Evolutionary conservation across 2,797 vertebrate genomes (phyloP), one percentile per base, ranked within the genome.

Genomic region (Syngnathus acus): DNA sequence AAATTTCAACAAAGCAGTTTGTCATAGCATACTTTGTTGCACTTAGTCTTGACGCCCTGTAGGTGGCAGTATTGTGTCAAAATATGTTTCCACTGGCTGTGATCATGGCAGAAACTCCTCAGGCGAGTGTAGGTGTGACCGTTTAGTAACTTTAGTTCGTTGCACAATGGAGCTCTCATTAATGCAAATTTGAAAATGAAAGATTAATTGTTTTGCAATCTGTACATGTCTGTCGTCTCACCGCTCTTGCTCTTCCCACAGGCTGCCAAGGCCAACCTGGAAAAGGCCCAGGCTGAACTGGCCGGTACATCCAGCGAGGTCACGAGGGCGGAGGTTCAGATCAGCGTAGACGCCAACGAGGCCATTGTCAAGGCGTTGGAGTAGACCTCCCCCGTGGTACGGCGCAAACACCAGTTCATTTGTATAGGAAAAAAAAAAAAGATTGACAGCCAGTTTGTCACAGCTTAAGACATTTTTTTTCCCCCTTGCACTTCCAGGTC

Each of bases 361-460:
- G 95, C 96, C 53, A 91, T 99, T 7, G 90, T 99, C 62, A 99
- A 98, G 82, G 96, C 95, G 32, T 89, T 99, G 81, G 96, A 98
- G 80, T 95, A 92, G 76, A 88, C 53, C 72, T 57, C 13, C 54
- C 54, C 54, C 26, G 62, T 51, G 87, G 84, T 86, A 80, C 60
- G 21, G 6, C 42, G 66, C 61, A 62, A 32, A 23, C 19, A 40
- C 19, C 17, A 50, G 32, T 64, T 64, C 6, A n/a, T 21, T 37
- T 38, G 3, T 38, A 26, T 38, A 19, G 14, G 11, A 23, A 3
- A 57, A 37, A 51, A 17, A 57, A 17, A 57, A 1, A 37, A 6
- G 37, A 2, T 37, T 14, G 54, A 32, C 26, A 37, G 14, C 26
- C 53, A 54, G 17, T 19, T 61, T 16, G 26, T 50, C 5, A 9